A percentile compares a stretch with the other conserved stretches of the same genome.
These are phyloP conservation scores for Aethes cnicana DNA, from an alignment of 2,888 invertebrate genomes.

Conservation along the genomic window DNA sequence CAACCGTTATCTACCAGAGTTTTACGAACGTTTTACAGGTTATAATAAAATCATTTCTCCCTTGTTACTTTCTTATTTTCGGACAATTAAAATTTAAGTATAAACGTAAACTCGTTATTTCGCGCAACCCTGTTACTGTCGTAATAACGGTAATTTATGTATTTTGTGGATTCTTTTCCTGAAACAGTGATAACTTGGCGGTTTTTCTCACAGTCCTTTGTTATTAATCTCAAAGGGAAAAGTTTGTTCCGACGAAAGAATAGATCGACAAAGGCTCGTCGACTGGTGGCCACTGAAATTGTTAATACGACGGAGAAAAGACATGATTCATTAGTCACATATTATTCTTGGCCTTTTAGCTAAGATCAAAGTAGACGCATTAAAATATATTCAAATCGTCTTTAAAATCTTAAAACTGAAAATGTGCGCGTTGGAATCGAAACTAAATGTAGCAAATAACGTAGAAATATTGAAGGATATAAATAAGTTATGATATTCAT, in stretches of 20 bases:
- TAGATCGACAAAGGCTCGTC: conserved; percentile 17
- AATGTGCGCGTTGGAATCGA: no score
- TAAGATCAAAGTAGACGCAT: no score
- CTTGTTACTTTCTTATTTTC: conserved; percentile 39
- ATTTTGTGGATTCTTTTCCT: conserved; percentile 28
- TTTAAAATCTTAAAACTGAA: no score
- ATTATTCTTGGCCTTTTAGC: no score
- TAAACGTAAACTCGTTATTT: conserved; percentile 32
- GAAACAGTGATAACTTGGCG: conserved; percentile 27
- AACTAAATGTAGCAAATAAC: no score
- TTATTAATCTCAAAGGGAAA: conserved; percentile 26
- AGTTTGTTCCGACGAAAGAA: conserved; percentile 17
- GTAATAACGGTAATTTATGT: conserved; percentile 26
- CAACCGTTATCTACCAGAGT: conserved; percentile 34
- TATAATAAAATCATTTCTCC: conserved; percentile 33
- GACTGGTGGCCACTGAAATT: background rate
- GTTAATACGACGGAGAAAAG: conserved; percentile 3
- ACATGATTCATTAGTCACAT: no score
- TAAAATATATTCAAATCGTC: no score
- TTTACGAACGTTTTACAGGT: conserved; percentile 35
- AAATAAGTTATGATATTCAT: no score
- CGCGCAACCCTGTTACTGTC: conserved; percentile 27
- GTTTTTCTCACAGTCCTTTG: conserved; percentile 23
- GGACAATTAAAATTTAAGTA: conserved; percentile 41
- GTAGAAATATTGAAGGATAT: no score